phyloP scores from a whole-genome alignment of 2,113 vertebrate species.

The Xyrauchen texanus region DNA sequence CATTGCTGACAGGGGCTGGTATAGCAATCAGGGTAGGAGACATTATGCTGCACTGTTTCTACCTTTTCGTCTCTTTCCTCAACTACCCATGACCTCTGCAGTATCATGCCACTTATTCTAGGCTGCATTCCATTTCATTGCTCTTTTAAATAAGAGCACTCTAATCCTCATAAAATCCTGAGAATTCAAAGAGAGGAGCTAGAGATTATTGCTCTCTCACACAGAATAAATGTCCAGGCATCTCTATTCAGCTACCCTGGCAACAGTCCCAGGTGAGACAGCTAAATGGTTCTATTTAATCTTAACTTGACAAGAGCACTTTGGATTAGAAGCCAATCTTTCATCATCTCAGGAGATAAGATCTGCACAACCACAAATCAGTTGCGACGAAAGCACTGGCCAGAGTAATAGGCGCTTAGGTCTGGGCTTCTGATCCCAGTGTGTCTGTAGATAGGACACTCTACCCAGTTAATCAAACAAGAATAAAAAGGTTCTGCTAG shows the following conservation, averaged over 20 bases:
- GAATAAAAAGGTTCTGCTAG: slow-evolving; percentile 33
- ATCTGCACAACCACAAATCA: slow-evolving; percentile 48
- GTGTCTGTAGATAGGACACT: slow-evolving; percentile 34
- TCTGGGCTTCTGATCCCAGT: slow-evolving; percentile 24
- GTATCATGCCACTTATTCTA: background rate
- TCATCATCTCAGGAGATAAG: slow-evolving; percentile 62
- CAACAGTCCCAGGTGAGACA: too few species aligned
- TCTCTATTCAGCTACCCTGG: too few species aligned
- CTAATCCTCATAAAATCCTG: slow-evolving; percentile 38
- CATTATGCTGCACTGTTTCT: background rate
- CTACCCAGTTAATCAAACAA: slow-evolving; percentile 55
- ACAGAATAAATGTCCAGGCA: slow-evolving; percentile 41
- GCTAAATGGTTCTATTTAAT: slow-evolving; percentile 55
- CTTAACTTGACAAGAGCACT: slow-evolving; percentile 53
- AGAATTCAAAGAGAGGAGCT: slow-evolving; percentile 21
- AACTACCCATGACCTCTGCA: background rate
- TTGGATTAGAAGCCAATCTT: slow-evolving; percentile 54
- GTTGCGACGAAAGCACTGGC: slow-evolving; percentile 50
- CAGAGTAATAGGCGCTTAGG: slow-evolving; percentile 43
- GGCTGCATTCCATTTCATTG: slow-evolving; percentile 6
- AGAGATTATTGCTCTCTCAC: slow-evolving; percentile 38
- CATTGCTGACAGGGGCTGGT: background rate
- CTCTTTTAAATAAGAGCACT: slow-evolving; percentile 26
- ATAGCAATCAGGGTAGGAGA: background rate
- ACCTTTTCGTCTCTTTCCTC: background rate